Percentiles rank a stretch among this genome's conserved stretches.
These are phyloP conservation scores for Pseudomyrmex concolor DNA, from an alignment of 1,140 invertebrate genomes.

Conservation along the genomic window DNA sequence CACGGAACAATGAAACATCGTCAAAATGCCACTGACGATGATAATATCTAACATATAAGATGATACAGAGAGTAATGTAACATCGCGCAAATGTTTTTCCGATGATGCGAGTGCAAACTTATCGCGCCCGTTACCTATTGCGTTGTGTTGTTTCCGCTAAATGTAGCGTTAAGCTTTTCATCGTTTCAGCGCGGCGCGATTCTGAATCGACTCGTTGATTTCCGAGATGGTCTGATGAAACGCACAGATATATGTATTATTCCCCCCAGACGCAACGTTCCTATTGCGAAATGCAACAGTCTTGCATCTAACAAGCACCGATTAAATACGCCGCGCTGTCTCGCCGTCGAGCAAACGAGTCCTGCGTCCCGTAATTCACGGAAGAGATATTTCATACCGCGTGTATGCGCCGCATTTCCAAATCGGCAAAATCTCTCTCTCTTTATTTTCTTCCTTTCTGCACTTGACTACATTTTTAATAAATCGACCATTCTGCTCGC, in stretches of 20 bases:
- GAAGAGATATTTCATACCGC: constrained; percentile 14
- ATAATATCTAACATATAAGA: background rate
- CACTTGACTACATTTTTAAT: constrained; percentile 52
- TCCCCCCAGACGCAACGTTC: background rate
- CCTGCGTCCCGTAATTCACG: constrained; percentile 25
- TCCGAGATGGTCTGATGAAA: background rate
- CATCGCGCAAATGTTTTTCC: background rate
- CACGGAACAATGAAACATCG: background rate
- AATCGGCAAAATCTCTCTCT: constrained; percentile 22
- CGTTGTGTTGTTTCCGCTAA: background rate
- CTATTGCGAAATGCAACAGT: constrained; percentile 28
- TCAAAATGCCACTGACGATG: background rate
- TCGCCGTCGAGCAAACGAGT: constrained; percentile 14
- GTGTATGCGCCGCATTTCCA: background rate
- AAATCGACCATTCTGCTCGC: constrained; percentile 62
- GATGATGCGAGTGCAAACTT: no score
- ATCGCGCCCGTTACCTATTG: background rate
- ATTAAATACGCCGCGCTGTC: constrained; percentile 33
- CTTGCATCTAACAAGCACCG: constrained; percentile 25
- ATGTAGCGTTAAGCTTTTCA: background rate
- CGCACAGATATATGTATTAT: background rate
- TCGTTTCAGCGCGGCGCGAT: background rate
- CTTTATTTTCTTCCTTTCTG: constrained; percentile 1
- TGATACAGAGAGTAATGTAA: no score
- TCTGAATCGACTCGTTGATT: background rate